Evolutionary conservation across 2,888 invertebrate species (phyloP), one percentile per base, ranked within the genome.

Genomic region (Aplocera efformata): DNA sequence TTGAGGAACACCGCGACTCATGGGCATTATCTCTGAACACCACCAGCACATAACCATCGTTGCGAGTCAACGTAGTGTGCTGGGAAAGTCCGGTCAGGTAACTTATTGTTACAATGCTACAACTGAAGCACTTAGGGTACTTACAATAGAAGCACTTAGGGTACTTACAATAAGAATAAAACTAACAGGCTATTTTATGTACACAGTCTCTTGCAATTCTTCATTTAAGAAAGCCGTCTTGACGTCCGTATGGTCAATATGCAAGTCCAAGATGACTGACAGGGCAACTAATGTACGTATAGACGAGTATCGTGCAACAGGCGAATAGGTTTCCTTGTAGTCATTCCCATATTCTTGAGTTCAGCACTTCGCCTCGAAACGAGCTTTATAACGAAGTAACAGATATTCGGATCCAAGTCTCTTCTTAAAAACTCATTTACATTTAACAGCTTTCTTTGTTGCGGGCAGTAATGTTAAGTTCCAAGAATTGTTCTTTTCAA

Each of bases 191-290:
- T 34, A 27, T 5, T 34, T 27, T 27, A 34, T 34, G 21, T 10
- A 20, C 0, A 34, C 33, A n/a, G 4, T 10, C 21, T 34, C 33
- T n/a, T 9, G 1, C 1, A 34, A n/a, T 4, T 9, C 7, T 1
- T 27, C 33, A 21, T 34, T 34, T 9, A 34, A n/a, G 27, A 37
- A 37, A 1, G 37, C 37, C 8, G 37, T 31, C 11, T 37, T 37
- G 1, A 37, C 30, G 11, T 37, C 37, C 4, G 27, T 17, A 7
- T 34, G 33, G 2, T 34, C 33, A 10, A 34, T 9, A 1, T n/a
- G 5, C 10, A 27, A 7, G 1, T 21, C 21, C 10, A 21, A 9
- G 9, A 26, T 7, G 5, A 10, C 33, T 7, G 33, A 20, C 4
- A 34, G 1, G 17, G 24, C 33, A 3, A 34, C 2, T 7, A 34